Conservation (phyloP, 2,113 vertebrate genomes). For the Hippocampus zosterae region DNA sequence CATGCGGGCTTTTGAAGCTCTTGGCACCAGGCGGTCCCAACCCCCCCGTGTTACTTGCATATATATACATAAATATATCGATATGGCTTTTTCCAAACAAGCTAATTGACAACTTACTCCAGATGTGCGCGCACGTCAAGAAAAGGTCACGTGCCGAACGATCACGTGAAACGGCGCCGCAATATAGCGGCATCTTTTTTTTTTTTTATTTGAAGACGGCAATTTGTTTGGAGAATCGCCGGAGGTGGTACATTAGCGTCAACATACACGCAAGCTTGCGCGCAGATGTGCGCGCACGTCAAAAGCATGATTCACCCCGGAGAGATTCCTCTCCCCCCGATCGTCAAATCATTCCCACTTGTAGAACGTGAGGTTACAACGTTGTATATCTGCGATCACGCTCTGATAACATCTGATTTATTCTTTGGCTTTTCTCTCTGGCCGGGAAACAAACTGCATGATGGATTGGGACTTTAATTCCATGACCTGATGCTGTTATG, state of each 20-base stretch:
- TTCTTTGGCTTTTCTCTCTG: neutral
- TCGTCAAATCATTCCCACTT: conserved; percentile 7
- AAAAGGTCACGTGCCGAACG: conserved; percentile 2
- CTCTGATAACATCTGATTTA: neutral
- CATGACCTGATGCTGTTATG: conserved; percentile 48
- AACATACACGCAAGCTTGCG: conserved; percentile 2
- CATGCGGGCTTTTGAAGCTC: conserved; percentile 17
- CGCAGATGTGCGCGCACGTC: conserved; percentile 1
- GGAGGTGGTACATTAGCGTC: conserved; percentile 11
- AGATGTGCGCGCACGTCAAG: conserved; percentile 1
- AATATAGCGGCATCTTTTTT: conserved; percentile 37
- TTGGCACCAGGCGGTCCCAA: conserved; percentile 3
- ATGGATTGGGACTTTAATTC: conserved; percentile 46
- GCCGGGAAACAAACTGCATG: conserved; percentile 5
- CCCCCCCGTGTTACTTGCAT: neutral
- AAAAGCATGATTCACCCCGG: conserved; percentile 3
- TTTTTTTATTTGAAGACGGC: conserved; percentile 37
- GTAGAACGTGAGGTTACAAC: conserved; percentile 5
- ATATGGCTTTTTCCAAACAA: conserved; percentile 15
- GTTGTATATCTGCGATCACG: neutral
- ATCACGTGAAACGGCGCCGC: neutral
- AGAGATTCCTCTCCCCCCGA: neutral
- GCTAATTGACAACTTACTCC: neutral
- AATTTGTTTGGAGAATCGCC: conserved; percentile 34
- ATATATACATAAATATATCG: neutral